Evolutionary conservation across 1,140 invertebrate species (phyloP), one percentile per base, ranked within the genome.

Genomic region (Lanistes nyassanus): DNA sequence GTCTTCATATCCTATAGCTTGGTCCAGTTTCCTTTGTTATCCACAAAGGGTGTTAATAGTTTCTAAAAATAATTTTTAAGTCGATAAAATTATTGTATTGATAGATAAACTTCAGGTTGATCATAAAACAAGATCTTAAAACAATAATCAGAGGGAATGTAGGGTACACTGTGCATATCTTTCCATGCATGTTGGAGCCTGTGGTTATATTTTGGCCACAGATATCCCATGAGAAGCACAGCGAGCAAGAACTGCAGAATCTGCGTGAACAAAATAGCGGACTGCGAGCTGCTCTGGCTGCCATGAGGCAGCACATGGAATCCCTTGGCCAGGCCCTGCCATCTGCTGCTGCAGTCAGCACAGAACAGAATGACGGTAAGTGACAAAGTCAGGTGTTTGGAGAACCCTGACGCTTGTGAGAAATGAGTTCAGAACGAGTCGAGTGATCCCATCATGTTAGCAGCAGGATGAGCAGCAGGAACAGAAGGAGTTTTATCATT

Each of bases 231-330:
- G 75, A 76, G 26, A 64, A 75, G 21, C 26, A 55, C 34, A 68
- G 29, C 23, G 47, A 69, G 23, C 55, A 67, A 62, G 79, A 77
- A 23, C 47, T 85, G 29, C 73, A 69, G 42, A 69, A 79, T 13
- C 76, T 88, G 19, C 78, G 81, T 64, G 68, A 83, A 62, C 85
- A 89, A 74, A 89, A 89, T 74, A 71, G 84, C 36, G 85, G 77
- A 62, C 75, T 89, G 13, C 80, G 80, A 55, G 60, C 76, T 21
- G 84, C 88, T 13, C 84, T 89, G 39, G 62, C 75, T 47, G 83
- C 88, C 72, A 89, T 89, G 88, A 82, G 86, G 60, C 75, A 73
- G 37, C 83, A 88, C 74, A 89, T 89, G 86, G 87, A 89, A 77
- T 66, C 79, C 31, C 70, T 89, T n/a, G 83, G 83, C 7, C 80